Conservation (phyloP, 1,140 invertebrate species). For the Diprion similis region DNA sequence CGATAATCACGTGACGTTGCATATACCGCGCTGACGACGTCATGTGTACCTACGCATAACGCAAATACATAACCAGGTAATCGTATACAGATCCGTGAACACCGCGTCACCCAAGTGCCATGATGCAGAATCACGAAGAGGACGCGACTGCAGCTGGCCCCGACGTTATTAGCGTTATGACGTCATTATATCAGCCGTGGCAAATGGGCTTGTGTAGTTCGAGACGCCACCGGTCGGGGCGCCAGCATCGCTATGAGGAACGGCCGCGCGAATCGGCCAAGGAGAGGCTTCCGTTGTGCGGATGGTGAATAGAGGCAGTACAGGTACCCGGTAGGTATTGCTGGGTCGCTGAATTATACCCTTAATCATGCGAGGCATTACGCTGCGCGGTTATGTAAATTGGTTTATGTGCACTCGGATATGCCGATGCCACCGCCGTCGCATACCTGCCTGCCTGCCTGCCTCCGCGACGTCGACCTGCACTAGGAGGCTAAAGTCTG, state of each 20-base stretch:
- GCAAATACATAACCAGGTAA: neutral
- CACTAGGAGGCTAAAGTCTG: neutral
- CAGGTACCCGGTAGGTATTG: neutral
- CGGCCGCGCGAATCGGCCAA: neutral
- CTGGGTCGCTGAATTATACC: neutral
- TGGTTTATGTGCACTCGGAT: constrained; percentile 5
- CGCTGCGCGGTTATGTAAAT: neutral
- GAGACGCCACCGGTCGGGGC: neutral
- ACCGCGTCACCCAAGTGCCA: neutral
- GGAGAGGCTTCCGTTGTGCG: neutral
- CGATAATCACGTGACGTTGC: neutral
- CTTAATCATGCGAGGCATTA: constrained; percentile 5
- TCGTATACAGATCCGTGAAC: neutral
- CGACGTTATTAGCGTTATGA: neutral
- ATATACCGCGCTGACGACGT: too few relatives aligned
- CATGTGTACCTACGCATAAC: neutral
- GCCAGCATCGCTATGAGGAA: neutral
- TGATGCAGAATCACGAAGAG: neutral
- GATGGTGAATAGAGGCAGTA: too few relatives aligned
- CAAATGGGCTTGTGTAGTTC: constrained; percentile 3
- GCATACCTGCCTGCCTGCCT: neutral
- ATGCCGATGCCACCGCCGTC: neutral
- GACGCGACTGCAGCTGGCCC: neutral
- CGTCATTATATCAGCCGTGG: neutral
- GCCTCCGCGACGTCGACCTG: neutral